These are phyloP conservation scores for Cephalopterus ornatus DNA, from an alignment of 2,113 vertebrate species.

Conservation along the genomic window DNA sequence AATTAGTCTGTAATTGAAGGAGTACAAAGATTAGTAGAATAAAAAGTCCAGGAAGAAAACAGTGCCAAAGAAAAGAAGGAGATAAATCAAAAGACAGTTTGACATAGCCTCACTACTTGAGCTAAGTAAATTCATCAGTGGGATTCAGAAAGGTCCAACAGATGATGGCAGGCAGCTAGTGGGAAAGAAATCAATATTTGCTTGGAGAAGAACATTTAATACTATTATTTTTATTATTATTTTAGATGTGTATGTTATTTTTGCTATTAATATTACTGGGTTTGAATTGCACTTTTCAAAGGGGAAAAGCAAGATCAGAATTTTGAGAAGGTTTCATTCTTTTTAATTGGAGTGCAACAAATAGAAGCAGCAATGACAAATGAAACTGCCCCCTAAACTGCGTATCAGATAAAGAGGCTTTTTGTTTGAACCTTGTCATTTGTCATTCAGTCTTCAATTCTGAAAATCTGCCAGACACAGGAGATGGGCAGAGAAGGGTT, in stretches of 20 bases:
- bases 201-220: not conserved
- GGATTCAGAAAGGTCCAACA: not conserved
- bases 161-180: not conserved
- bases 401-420: not conserved
- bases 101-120: not conserved
- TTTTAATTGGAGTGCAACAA: not conserved
- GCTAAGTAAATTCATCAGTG: not conserved
- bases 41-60: not conserved
- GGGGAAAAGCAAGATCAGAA: not conserved
- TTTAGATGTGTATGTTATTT: not conserved
- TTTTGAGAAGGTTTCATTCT: not conserved
- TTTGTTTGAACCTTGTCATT: not conserved
- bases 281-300: not conserved
- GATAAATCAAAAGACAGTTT: not conserved
- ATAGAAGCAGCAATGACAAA: not conserved
- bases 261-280: not conserved
- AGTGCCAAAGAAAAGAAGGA: not conserved
- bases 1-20: not conserved
- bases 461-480: not conserved
- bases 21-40: not conserved
- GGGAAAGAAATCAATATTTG: not conserved
- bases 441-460: not conserved
- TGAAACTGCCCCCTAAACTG: not conserved
- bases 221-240: not conserved
- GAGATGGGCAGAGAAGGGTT: not conserved